A percentile compares a stretch with the other conserved stretches of the same genome.
phyloP scores from a whole-genome alignment of 2,888 invertebrate genomes.

The Tenthredo livida region DNA sequence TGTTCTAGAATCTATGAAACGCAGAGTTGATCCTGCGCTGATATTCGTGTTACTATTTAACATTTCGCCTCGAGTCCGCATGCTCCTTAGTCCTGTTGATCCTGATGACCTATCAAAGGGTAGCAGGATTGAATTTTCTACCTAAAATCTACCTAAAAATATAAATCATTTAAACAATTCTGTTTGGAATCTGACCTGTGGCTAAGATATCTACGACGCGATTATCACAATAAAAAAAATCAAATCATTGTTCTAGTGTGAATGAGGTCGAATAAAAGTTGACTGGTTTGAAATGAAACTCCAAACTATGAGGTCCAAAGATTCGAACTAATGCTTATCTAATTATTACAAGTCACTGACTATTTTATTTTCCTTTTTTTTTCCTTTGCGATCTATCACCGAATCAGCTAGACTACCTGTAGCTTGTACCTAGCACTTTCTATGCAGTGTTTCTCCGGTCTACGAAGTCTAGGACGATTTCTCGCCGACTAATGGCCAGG shows the following conservation, averaged over 20 bases:
- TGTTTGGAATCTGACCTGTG: background rate
- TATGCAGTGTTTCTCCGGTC: slow-evolving; percentile 47
- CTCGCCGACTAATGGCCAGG: slow-evolving; percentile 25
- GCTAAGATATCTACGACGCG: background rate
- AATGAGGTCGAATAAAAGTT: background rate
- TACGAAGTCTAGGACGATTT: slow-evolving; percentile 35
- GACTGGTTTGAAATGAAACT: background rate
- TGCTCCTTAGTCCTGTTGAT: background rate
- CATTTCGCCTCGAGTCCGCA: background rate
- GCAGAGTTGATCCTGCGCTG: background rate
- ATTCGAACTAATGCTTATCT: background rate
- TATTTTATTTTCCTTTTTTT: too few species aligned
- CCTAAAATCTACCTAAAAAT: background rate
- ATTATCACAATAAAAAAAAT: background rate
- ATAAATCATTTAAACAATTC: background rate
- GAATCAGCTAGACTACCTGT: background rate
- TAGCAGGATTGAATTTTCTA: background rate
- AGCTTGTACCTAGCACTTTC: background rate
- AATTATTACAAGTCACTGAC: background rate
- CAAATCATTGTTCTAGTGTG: background rate
- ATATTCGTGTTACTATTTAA: background rate
- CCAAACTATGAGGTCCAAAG: background rate
- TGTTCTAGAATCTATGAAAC: background rate
- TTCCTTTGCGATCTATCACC: background rate
- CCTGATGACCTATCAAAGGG: background rate